Percentiles rank a stretch among this genome's conserved stretches.
Evolutionary conservation across 2,797 vertebrate genomes (phyloP).

Genomic region (Coregonus suidteri): DNA sequence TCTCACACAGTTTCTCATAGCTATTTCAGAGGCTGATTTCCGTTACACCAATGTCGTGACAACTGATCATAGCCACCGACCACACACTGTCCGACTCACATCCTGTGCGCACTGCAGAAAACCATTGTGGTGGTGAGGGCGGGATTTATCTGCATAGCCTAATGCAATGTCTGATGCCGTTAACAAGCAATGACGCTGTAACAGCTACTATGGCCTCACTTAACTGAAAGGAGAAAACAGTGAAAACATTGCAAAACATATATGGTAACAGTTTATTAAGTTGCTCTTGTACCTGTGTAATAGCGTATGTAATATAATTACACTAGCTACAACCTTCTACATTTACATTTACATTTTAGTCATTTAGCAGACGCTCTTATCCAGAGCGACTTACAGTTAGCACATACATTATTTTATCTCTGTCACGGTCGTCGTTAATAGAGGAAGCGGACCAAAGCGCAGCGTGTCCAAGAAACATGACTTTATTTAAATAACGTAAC

Average conservation of each 20-base stretch:
- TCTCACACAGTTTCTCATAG: not conserved
- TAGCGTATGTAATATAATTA: too few species aligned
- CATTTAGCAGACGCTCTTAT: too few species aligned
- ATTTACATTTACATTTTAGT: too few species aligned
- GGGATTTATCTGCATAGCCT: not conserved
- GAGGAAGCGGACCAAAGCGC: too few species aligned
- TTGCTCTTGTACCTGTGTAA: not conserved
- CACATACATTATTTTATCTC: too few species aligned
- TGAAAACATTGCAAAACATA: not conserved
- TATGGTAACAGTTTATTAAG: not conserved
- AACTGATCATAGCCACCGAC: constrained; percentile 26
- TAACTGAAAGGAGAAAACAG: not conserved
- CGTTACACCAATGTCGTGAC: constrained; percentile 12
- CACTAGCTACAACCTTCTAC: too few species aligned
- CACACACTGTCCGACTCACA: constrained; percentile 47
- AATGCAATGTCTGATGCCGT: not conserved
- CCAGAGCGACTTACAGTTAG: too few species aligned
- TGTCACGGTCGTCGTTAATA: too few species aligned
- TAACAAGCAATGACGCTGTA: constrained; percentile 4
- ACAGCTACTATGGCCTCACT: not conserved
- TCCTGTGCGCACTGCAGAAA: constrained; percentile 30
- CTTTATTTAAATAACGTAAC: too few species aligned
- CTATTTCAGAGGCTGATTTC: constrained; percentile 29
- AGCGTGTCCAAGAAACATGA: too few species aligned
- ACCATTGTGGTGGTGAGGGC: too few species aligned